These are phyloP conservation scores for Callipepla squamata DNA, from an alignment of 2,113 vertebrate genomes.

Conservation along the genomic window DNA sequence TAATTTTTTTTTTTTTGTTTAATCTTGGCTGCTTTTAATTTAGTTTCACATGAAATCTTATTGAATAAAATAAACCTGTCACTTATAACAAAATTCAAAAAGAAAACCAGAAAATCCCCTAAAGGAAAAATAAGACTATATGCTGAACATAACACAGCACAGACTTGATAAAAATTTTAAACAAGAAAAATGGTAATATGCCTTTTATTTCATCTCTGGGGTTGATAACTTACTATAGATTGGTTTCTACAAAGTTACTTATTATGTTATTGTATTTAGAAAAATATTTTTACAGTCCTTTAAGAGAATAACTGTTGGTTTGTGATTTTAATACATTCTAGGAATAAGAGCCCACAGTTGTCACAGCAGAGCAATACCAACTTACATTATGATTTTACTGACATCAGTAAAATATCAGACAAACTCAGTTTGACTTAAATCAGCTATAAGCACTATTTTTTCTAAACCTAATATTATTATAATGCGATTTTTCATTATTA, in stretches of 20 bases:
- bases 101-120: constrained; percentile 8
- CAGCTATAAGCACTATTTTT: constrained; percentile 69
- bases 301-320: background rate
- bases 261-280: constrained; percentile 15
- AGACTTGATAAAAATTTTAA: background rate
- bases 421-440: constrained; percentile 68
- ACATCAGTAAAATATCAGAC: constrained; percentile 68
- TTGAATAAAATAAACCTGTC: background rate
- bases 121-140: constrained; percentile 4
- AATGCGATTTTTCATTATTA: constrained; percentile 70
- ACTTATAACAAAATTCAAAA: background rate
- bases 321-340: constrained; percentile 55
- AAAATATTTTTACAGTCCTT: background rate
- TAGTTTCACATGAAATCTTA: background rate
- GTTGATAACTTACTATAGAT: background rate
- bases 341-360: constrained; percentile 34
- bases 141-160: background rate
- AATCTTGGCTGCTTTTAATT: background rate
- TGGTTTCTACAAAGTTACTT: background rate
- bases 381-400: constrained; percentile 56
- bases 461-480: constrained; percentile 63
- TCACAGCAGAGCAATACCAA: constrained; percentile 53
- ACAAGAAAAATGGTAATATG: background rate
- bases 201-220: background rate
- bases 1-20: background rate